phyloP scores from a whole-genome alignment of 2,797 vertebrate species.

The Cossypha niveicapilla region DNA sequence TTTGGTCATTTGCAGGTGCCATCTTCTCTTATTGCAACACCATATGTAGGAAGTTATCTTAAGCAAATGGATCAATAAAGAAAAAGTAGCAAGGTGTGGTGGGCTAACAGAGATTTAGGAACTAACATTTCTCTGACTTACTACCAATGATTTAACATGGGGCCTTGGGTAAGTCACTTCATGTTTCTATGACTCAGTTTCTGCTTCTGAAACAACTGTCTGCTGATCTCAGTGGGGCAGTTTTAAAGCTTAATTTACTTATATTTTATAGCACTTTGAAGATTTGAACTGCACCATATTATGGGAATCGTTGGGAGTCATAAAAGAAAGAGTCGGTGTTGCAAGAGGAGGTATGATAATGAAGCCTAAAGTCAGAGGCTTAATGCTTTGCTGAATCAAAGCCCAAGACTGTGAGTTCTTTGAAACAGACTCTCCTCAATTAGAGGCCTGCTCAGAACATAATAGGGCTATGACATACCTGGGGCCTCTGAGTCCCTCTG shows the following conservation, averaged over 20 bases:
- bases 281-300: conserved; percentile 45
- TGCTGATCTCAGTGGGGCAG: conserved; percentile 36
- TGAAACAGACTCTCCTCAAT: conserved; percentile 58
- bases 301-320: conserved; percentile 49
- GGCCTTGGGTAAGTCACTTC: not conserved
- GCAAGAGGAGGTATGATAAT: conserved; percentile 63
- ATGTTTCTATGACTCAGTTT: conserved; percentile 43
- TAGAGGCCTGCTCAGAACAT: conserved; percentile 40
- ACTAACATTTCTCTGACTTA: not conserved
- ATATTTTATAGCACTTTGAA: conserved; percentile 62
- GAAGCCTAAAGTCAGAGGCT: conserved; percentile 57
- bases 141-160: conserved; percentile 12
- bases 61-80: not conserved
- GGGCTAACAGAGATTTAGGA: not conserved
- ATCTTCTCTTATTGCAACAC: not conserved
- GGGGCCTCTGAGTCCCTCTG: not conserved
- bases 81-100: not conserved
- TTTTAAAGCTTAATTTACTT: conserved; percentile 56
- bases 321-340: conserved; percentile 52
- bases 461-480: conserved; percentile 25
- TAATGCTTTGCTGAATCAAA: conserved; percentile 62
- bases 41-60: not conserved
- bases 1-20: not conserved
- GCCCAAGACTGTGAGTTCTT: conserved; percentile 40
- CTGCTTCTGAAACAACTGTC: conserved; percentile 33